These are phyloP conservation scores for Coenonympha arcania DNA, from an alignment of 2,888 invertebrate genomes.

Conservation along the genomic window DNA sequence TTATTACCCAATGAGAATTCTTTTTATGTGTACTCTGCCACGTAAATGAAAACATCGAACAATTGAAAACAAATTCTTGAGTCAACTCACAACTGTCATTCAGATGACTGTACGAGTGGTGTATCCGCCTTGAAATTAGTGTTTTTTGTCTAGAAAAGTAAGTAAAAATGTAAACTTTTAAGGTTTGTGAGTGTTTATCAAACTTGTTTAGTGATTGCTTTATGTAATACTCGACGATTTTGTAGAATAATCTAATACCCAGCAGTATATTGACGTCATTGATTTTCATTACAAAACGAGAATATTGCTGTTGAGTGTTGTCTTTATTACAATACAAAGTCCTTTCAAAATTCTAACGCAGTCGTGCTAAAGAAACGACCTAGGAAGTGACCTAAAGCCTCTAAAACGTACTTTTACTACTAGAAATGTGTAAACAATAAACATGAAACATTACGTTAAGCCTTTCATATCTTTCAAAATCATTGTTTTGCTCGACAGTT, in stretches of 20 bases:
- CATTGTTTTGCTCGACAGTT: background rate
- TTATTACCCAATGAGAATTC: slow-evolving; percentile 23
- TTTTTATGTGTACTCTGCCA: slow-evolving; percentile 29
- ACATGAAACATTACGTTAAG: background rate
- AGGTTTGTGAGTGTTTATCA: background rate
- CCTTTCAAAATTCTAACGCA: slow-evolving; percentile 19
- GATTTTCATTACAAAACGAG: slow-evolving; percentile 53
- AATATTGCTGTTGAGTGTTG: slow-evolving; percentile 32
- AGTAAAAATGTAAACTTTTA: slow-evolving; percentile 40
- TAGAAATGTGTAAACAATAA: background rate
- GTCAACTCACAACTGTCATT: slow-evolving; percentile 58
- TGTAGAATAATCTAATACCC: slow-evolving; percentile 4
- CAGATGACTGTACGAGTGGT: slow-evolving; percentile 67
- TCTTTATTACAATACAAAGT: slow-evolving; percentile 30
- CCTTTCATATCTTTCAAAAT: background rate
- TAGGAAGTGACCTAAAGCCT: slow-evolving; percentile 2
- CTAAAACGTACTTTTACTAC: slow-evolving; percentile 2
- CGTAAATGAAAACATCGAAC: slow-evolving; percentile 38
- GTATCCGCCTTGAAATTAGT: slow-evolving; percentile 58
- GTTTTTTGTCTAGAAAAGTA: slow-evolving; percentile 47
- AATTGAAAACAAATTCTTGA: slow-evolving; percentile 51
- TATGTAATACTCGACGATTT: background rate
- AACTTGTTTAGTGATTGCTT: slow-evolving; percentile 1
- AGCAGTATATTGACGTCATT: slow-evolving; percentile 59
- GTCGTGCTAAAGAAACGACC: slow-evolving; percentile 5